Base-by-base conservation (phyloP, 2,113 vertebrate genomes). In the Chaetodon auriga region DNA sequence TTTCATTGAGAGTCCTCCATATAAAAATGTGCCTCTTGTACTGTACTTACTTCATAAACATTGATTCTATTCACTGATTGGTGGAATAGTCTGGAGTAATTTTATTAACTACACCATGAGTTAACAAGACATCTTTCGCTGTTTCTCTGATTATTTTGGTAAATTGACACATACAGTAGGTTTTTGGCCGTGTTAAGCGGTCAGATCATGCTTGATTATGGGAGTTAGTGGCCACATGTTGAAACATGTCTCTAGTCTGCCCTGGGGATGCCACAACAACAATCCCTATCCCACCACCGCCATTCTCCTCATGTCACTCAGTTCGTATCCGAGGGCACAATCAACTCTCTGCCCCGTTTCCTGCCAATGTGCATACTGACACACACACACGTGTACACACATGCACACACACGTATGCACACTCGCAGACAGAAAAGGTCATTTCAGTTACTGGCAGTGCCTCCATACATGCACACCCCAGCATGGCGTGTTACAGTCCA, bases 211-310 rank as follows among this genome's bases (percentile, higher is more conserved):
- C 72, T 77, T 85, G 73, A 91, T 91, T 91, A 88, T 61, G 71
- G 53, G 81, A 85, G 87, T 89, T 78, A 91, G 89, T 81, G 75
- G 82, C 79, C 84, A 73, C 92, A 77, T 87, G 87, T 92, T 89
- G 90, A 86, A 92, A 93, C 90, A 87, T 7, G 82, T 85, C 89
- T 78, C 89, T 86, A 89, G 68, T 85, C 78, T 76, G 80, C 85
- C 84, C 63, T 5, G 35, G 68, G 86, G 86, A 30, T 75, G 74
- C 86, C 89, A 90, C 23, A 92, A 91, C 89, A 92, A 88, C 82
- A 91, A 19, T 80, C 83, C 64, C 53, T 69, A 82, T 87, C 66
- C 48, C 66, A 66, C 79, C 75, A 64, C 68, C 73, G 38, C 70
- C 81, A 83, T 87, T 89, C 87, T 83, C 72, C 66, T 66, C 80